Evolutionary conservation across 2,888 invertebrate species (phyloP).

Genomic region (Zygogramma bicolorata): DNA sequence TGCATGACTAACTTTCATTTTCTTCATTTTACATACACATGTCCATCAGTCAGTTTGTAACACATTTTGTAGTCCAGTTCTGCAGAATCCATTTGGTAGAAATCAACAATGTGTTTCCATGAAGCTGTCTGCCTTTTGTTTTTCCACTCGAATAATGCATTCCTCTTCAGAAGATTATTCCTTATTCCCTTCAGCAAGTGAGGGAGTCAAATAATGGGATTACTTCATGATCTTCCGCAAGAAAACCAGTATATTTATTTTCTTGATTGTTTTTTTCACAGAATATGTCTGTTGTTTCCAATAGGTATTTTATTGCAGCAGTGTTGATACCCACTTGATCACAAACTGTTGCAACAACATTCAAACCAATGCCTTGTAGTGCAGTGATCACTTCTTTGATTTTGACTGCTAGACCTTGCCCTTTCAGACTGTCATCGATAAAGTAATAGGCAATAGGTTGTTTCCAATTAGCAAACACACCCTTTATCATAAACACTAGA

Average conservation of each 20-base stretch:
- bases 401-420: neutral
- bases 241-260: slow-evolving; percentile 5
- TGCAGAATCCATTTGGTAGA: slow-evolving; percentile 15
- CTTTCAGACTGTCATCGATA: slow-evolving; percentile 1
- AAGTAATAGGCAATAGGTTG: slow-evolving; percentile 5
- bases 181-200: slow-evolving; percentile 15
- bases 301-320: slow-evolving; percentile 12
- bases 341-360: too few species aligned
- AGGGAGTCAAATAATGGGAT: slow-evolving; percentile 21
- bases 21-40: slow-evolving; percentile 22
- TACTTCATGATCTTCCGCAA: neutral
- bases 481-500: neutral
- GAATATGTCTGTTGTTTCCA: slow-evolving; percentile 8
- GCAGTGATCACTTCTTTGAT: neutral
- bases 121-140: neutral
- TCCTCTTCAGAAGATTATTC: slow-evolving; percentile 6
- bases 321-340: neutral
- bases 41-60: slow-evolving; percentile 18
- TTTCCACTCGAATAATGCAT: slow-evolving; percentile 9
- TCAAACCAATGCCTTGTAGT: slow-evolving; percentile 3
- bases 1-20: slow-evolving; percentile 24
- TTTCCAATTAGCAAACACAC: slow-evolving; percentile 11
- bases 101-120: slow-evolving; percentile 7
- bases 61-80: too few species aligned
- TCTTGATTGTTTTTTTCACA: neutral